Evolutionary conservation across 2,113 vertebrate species (phyloP).

Genomic region (Anser brachyrhynchus): DNA sequence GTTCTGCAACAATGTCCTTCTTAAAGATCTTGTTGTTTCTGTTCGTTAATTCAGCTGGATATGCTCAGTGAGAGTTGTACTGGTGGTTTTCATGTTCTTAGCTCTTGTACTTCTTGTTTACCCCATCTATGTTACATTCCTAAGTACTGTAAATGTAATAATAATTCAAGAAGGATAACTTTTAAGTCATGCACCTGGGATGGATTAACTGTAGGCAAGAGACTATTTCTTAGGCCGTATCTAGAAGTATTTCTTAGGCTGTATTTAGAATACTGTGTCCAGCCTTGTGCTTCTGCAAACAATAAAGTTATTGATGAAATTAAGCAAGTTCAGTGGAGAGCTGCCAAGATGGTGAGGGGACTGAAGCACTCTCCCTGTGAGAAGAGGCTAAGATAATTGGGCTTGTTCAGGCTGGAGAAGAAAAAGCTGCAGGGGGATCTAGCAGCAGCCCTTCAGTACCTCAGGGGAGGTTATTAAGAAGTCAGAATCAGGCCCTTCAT

Average conservation of each 20-base stretch:
- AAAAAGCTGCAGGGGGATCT: neutral
- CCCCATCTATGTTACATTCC: neutral
- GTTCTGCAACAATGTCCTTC: neutral
- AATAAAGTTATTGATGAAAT: neutral
- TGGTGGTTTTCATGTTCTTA: neutral
- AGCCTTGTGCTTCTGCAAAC: neutral
- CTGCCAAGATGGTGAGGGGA: neutral
- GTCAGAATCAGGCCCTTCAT: neutral
- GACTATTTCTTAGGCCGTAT: neutral
- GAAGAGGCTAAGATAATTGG: neutral
- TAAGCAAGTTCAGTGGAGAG: neutral
- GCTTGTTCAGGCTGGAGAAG: neutral
- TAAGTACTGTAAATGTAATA: neutral
- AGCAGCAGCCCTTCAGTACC: neutral
- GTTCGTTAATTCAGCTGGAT: neutral
- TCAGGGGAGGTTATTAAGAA: neutral
- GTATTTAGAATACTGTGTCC: neutral
- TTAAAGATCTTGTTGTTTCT: neutral
- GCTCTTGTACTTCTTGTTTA: neutral
- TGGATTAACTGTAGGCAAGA: neutral
- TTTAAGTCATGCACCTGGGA: neutral
- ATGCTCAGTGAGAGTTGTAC: neutral
- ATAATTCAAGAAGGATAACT: neutral
- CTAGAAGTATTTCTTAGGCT: neutral
- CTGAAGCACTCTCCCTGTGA: neutral